Conservation (phyloP, 2,113 vertebrate species). For the Polypterus senegalus region DNA sequence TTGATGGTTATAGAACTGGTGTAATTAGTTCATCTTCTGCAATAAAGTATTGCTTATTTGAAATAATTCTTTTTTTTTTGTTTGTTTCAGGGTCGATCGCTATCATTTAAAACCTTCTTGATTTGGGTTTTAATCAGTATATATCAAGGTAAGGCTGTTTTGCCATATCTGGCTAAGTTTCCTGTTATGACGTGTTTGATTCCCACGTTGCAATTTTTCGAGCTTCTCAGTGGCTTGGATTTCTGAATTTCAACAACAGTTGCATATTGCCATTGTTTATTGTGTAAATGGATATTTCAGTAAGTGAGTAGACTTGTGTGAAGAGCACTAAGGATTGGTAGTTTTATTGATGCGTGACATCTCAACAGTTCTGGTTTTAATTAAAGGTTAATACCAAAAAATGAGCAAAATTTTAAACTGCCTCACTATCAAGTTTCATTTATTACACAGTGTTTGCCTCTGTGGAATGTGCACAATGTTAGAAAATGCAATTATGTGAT, state of each 20-base stretch:
- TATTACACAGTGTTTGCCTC: slow-evolving; percentile 35
- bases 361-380: slow-evolving; percentile 41
- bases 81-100: slow-evolving; percentile 71
- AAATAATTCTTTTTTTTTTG: slow-evolving; percentile 9
- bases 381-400: slow-evolving; percentile 41
- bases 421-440: slow-evolving; percentile 31
- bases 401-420: slow-evolving; percentile 31
- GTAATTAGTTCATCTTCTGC: not conserved
- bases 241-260: slow-evolving; percentile 33
- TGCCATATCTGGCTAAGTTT: not conserved
- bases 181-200: slow-evolving; percentile 5
- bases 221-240: slow-evolving; percentile 37
- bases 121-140: slow-evolving; percentile 67
- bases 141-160: not conserved
- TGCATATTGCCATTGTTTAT: slow-evolving; percentile 32
- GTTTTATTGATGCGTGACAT: slow-evolving; percentile 29
- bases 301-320: slow-evolving; percentile 15
- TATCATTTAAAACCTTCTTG: slow-evolving; percentile 76
- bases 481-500: slow-evolving; percentile 29
- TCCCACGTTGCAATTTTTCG: slow-evolving; percentile 11
- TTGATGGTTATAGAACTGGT: not conserved
- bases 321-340: not conserved
- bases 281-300: slow-evolving; percentile 36
- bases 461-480: slow-evolving; percentile 23
- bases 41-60: slow-evolving; percentile 13